phyloP scores from a whole-genome alignment of 2,797 vertebrate genomes.

The Clamator glandarius region DNA sequence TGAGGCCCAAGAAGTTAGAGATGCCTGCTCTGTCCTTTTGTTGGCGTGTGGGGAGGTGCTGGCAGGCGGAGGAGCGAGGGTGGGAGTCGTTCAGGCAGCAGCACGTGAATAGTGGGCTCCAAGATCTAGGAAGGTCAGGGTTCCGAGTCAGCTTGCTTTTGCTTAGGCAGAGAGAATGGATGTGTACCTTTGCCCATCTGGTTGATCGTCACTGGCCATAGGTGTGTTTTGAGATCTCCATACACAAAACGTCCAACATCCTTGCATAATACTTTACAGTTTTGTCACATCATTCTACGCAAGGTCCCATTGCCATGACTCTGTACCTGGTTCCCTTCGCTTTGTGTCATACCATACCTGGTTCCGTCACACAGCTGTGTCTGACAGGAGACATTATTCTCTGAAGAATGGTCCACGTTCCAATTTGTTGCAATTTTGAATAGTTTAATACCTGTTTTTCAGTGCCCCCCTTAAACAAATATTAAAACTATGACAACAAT shows the following conservation, averaged over 20 bases:
- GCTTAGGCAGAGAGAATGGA: slow-evolving; percentile 54
- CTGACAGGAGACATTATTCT: slow-evolving; percentile 25
- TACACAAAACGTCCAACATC: slow-evolving; percentile 55
- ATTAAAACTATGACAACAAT: background rate
- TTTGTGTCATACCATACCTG: slow-evolving; percentile 59
- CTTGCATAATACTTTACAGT: slow-evolving; percentile 63
- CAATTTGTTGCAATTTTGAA: background rate
- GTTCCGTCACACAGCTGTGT: slow-evolving; percentile 40
- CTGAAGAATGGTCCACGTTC: background rate
- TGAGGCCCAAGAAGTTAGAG: background rate
- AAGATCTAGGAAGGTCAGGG: background rate
- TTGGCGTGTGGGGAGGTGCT: background rate
- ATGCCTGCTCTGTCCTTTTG: background rate
- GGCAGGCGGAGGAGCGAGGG: background rate
- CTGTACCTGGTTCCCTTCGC: slow-evolving; percentile 55
- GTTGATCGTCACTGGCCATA: slow-evolving; percentile 33
- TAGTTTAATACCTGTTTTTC: slow-evolving; percentile 30
- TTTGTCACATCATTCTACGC: slow-evolving; percentile 42
- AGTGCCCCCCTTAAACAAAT: background rate
- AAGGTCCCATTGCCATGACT: slow-evolving; percentile 33
- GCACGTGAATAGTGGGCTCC: background rate
- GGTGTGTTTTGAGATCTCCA: slow-evolving; percentile 49
- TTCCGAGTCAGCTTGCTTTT: slow-evolving; percentile 49
- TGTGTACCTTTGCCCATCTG: slow-evolving; percentile 3
- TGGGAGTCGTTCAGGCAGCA: background rate